Evolutionary conservation across 2,888 invertebrate species (phyloP).

Genomic region (Drosophila macrospina): DNA sequence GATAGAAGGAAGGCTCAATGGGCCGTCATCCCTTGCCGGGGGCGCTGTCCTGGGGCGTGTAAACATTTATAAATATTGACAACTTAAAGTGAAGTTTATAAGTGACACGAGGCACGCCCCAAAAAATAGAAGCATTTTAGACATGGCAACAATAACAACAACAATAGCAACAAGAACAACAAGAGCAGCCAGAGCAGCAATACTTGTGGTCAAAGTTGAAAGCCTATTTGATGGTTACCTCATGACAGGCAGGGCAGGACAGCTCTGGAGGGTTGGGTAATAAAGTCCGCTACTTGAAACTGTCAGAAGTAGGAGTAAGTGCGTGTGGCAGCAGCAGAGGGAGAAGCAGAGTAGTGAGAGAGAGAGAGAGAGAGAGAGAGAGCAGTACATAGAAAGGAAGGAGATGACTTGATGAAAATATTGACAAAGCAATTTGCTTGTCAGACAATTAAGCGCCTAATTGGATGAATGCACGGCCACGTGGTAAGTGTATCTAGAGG

Average conservation of each 20-base stretch:
- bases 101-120: conserved; percentile 65
- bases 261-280: conserved; percentile 45
- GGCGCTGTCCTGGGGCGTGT: conserved; percentile 51
- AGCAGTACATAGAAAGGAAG: conserved; percentile 11
- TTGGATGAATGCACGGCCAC: conserved; percentile 75
- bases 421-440: conserved; percentile 81
- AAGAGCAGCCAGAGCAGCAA: conserved; percentile 34
- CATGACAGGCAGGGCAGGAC: conserved; percentile 19
- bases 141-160: conserved; percentile 45
- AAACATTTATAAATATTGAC: conserved; percentile 80
- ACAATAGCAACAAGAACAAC: conserved; percentile 36
- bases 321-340: conserved; percentile 35
- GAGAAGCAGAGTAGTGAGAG: conserved; percentile 1
- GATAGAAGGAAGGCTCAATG: conserved; percentile 22
- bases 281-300: conserved; percentile 74
- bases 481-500: conserved; percentile 30
- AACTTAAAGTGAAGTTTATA: conserved; percentile 78
- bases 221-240: conserved; percentile 75
- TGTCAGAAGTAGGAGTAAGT: conserved; percentile 64
- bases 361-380: conserved; percentile 11
- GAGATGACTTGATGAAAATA: conserved; percentile 77
- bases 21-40: conserved; percentile 12
- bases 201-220: conserved; percentile 79
- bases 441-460: conserved; percentile 81
- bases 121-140: conserved; percentile 66